Base-by-base conservation (phyloP, 2,888 invertebrate species). In the Torymus tubicola region DNA sequence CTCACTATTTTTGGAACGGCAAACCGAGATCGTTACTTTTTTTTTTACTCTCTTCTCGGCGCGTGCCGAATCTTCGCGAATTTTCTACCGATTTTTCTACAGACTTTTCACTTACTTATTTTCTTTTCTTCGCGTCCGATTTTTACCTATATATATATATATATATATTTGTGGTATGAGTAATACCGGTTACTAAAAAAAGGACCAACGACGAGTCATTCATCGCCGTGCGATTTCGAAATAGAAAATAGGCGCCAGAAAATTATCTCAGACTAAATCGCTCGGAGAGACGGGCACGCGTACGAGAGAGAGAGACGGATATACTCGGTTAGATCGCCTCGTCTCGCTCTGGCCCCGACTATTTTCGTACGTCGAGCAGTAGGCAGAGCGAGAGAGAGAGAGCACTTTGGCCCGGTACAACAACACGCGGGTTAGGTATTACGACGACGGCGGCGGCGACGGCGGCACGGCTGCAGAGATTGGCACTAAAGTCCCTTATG, bases 401-500 rank as follows among this genome's bases (percentile, higher is more conserved):
- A 80, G 82, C 83, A 78, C 78, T 78, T 78, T 73, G 74, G 65
- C 78, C 73, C 70, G 78, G 64, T 81, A 58, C 24, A 78, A 74
- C 78, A 78, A 74, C 73, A 78, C 70, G 61, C 21, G 42, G 42
- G 42, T 42, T 42, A 42, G 42, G 50, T 64, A 69, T 69, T 57
- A 67, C 65, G 57, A 58, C 24, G 89, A 87, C 88, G 87, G 85
- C 85, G 83, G 8, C 42, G 42, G 42, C 42, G 21, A 2, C 42
- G 42, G 42, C 42, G 42, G 42, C 42, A 42, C 42, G 42, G 42
- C 42, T 42, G 42, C 42, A 8, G 42, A 42, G 85, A 83, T 87
- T 88, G 89, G 88, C 90, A 89, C 89, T 89, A 87, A 85, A 87
- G 88, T 81, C 87, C 86, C 85, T 87, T 87, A 88, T 89, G 88